Evolutionary conservation across 2,797 vertebrate genomes (phyloP), one percentile per base, ranked within the genome.

Genomic region (Pangasius mekongensis): DNA sequence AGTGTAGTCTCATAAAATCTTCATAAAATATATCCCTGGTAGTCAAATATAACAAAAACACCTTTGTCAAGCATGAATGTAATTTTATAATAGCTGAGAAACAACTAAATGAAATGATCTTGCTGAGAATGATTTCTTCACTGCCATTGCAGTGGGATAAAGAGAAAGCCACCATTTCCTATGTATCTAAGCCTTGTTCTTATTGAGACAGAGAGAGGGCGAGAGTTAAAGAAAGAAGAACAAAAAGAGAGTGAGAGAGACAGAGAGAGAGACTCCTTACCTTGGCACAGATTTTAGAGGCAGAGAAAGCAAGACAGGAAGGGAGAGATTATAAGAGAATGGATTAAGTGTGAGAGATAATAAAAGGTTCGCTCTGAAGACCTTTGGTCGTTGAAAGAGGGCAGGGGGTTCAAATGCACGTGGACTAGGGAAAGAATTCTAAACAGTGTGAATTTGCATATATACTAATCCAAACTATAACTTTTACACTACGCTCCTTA

Each of bases 231-330:
- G 69, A 82, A 47, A 87, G 39, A 47, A 66, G 24, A 14, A 83
- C 16, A 83, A 8, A 89, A 82, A 86, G 87, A 83, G 60, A 78
- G 58, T 78, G 83, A 73, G 84, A 88, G 69, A 90, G 84, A 76
- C 30, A 64, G 56, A 83, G 18, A 74, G 78, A 87, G 39, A 89
- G 62, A 87, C 69, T 87, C 82, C 92, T 93, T 93, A 93, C 92
- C 92, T 93, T 92, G 91, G 87, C 87, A 91, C 88, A 91, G 74
- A 76, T 91, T 88, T 91, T 85, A 92, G 89, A 91, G 69, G 89
- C 92, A 87, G 81, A 90, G 90, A 88, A 74, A 39, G 60, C 85
- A 64, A 89, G 88, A 83, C 74, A 87, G 87, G 90, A 83, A 91
- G 56, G 83, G 58, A 88, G 85, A 87, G 85, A 88, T 89, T 84